A percentile compares a stretch with the other conserved stretches of the same genome.
phyloP scores from a whole-genome alignment of 1,140 invertebrate species.

The Neoseiulus cucumeris region DNA sequence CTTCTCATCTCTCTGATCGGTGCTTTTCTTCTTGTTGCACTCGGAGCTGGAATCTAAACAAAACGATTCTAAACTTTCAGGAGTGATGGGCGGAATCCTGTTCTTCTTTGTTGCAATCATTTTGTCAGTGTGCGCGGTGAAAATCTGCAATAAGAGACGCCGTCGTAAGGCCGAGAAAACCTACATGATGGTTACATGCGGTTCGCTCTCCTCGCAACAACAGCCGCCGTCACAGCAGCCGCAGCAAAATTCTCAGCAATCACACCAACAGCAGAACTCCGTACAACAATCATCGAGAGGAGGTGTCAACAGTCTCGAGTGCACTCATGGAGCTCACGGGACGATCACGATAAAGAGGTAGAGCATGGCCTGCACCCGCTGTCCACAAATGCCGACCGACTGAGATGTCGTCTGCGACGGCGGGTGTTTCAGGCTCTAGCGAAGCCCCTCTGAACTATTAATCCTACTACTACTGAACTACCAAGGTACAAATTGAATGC shows the following conservation, averaged over 20 bases:
- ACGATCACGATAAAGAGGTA: constrained; percentile 2
- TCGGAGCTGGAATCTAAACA: not conserved
- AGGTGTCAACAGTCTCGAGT: not conserved
- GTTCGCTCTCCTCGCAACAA: not conserved
- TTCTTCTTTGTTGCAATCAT: constrained; percentile 91
- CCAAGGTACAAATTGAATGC: constrained; percentile 10
- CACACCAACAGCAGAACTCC: not conserved
- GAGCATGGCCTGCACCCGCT: constrained; percentile 11
- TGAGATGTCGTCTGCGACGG: no score
- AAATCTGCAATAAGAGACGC: constrained; percentile 87
- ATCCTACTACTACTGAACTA: not conserved
- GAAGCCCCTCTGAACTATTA: no score
- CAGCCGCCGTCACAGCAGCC: not conserved
- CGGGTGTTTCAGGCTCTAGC: no score
- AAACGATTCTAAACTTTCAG: constrained; percentile 32
- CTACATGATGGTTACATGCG: constrained; percentile 86
- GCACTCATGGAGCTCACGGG: not conserved
- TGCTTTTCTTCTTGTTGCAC: not conserved
- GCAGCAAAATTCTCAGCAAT: not conserved
- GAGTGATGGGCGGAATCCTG: constrained; percentile 73
- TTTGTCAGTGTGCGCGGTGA: constrained; percentile 78
- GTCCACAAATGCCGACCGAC: not conserved
- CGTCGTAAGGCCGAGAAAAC: constrained; percentile 88
- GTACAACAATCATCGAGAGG: no score
- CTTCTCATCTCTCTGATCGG: not conserved